phyloP scores from a whole-genome alignment of 2,797 vertebrate genomes.

The Catharus ustulatus region DNA sequence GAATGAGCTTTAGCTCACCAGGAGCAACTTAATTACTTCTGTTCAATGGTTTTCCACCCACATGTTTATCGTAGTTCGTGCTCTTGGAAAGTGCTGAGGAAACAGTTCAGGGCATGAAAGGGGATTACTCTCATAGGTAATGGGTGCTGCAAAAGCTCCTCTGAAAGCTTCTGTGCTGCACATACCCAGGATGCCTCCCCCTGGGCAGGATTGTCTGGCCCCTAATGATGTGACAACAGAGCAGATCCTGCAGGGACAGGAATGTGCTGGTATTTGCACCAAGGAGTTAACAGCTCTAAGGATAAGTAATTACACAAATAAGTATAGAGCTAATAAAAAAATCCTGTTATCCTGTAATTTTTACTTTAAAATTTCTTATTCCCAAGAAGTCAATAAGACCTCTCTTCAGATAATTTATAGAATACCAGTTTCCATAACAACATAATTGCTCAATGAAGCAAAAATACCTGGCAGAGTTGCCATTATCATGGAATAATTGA shows the following conservation, averaged over 20 bases:
- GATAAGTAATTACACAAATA: neutral
- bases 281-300: neutral
- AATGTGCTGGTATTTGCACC: neutral
- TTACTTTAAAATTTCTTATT: slow-evolving; percentile 30
- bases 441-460: slow-evolving; percentile 46
- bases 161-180: neutral
- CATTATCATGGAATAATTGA: slow-evolving; percentile 41
- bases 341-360: neutral
- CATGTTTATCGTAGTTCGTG: neutral
- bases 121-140: neutral
- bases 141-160: neutral
- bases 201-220: neutral
- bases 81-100: neutral
- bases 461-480: slow-evolving; percentile 39
- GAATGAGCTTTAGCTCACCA: slow-evolving; percentile 11
- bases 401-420: slow-evolving; percentile 33
- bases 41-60: neutral
- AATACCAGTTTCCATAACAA: slow-evolving; percentile 63
- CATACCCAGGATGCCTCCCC: neutral
- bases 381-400: neutral
- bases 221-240: neutral
- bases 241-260: neutral
- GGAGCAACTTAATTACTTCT: slow-evolving; percentile 24
- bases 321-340: neutral
- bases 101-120: neutral